Evolutionary conservation across 2,888 invertebrate species (phyloP), one percentile per base, ranked within the genome.

Genomic region (Parnassius orleans): DNA sequence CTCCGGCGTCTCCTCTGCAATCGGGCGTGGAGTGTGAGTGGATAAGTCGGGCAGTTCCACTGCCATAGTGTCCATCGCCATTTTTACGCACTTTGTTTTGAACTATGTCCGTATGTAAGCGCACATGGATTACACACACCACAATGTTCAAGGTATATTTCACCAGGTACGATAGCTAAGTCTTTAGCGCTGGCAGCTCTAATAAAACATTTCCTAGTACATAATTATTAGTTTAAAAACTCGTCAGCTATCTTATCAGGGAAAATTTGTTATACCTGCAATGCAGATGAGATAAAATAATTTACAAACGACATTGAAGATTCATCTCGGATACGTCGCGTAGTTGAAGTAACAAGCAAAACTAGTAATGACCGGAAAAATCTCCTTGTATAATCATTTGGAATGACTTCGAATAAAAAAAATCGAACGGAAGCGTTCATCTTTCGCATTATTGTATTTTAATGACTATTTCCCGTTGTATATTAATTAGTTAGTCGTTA

Each of bases 31-130:
- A 2, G 83, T 72, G 63, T 81, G 88, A 15, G 86, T 85, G 53
- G 80, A 77, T 65, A 92, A 68, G 63, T 92, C 91, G 0, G 92
- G 92, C 80, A 92, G 77, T 74, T 92, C 92, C 0, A 92, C 90
- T 70, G 91, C 86, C 90, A 92, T 88, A 47, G 91, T 92, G 71
- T 91, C 92, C 86, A 92, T 90, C 59, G 92, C 92, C 92, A 92
- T 92, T 60, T 72, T 84, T 68, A 63, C 66, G 72, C 73, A 68
- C 58, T 62, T 68, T 69, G 48, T 63, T 66, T 64, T 65, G 64
- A 67, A 69, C 70, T 73, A 68, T 71, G 72, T 79, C 71, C 68
- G 69, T 72, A 76, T 63, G 69, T 68, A 67, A 60, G 69, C 73
- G 78, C 73, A 72, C 74, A 75, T 76, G 66, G 60, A 71, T 66